Base-by-base conservation (phyloP, 2,888 invertebrate genomes). In the Notocelia uddmanniana region DNA sequence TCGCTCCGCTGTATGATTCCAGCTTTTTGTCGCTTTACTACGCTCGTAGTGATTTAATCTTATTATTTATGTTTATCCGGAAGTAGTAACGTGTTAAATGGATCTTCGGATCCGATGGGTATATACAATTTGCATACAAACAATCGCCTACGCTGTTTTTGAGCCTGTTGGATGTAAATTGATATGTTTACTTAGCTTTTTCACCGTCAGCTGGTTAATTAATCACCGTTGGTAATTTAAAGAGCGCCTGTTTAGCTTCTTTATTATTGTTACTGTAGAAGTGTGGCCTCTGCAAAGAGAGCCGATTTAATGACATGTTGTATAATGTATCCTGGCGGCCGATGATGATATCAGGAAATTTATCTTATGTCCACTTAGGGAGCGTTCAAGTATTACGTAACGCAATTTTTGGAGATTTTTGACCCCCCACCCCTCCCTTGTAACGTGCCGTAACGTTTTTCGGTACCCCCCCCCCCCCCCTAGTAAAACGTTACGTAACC, bases 1-100 rank as follows among this genome's bases (percentile, higher is more conserved):
- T 89, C 84, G 80, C 80, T 80, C 80, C 83, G 78, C 78, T 83
- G 83, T 85, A 85, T 86, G 86, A 89, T 86, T 88, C 87, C 78
- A 81, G 79, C 87, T 87, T 88, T 90, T 85, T 86, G 76, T 83
- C 77, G 77, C 84, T 85, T 83, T 81, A 76, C 75, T 79, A 78
- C 79, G 77, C 78, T 78, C 80, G 78, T 82, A 76, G 81, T 81
- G 82, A 81, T 85, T 81, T 87, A 85, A 89, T 88, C 83, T 81
- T 82, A 83, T 89, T 87, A 85, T 83, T 79, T 76, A 70, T 75
- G 71, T 79, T 79, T 81, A 82, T 85, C 87, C 86, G 88, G 86
- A 86, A 83, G 82, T 85, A 72, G 67, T 62, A 62, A 72, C 26
- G 72, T 57, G 72, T 72, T 66, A 62, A 71, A 71, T 57, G 37